Percentiles rank a stretch among this genome's conserved stretches.
phyloP scores from a whole-genome alignment of 2,888 invertebrate species.

The Caenorhabditis doughertyi region DNA sequence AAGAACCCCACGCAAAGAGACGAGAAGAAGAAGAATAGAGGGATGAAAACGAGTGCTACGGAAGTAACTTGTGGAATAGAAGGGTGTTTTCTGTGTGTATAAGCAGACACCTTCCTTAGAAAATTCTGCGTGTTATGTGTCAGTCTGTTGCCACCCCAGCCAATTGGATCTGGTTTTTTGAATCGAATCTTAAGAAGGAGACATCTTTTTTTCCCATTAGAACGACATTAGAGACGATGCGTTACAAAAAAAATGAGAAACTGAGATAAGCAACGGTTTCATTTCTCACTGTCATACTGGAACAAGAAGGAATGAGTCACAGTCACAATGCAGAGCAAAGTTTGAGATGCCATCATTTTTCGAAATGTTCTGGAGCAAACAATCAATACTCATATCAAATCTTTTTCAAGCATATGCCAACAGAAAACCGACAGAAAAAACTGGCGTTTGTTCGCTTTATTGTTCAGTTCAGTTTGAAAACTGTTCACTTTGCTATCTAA shows the following conservation, averaged over 20 bases:
- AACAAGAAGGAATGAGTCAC: slow-evolving; percentile 39
- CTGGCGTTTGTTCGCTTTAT: no score
- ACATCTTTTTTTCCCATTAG: not conserved
- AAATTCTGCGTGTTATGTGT: slow-evolving; percentile 43
- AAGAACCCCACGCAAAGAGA: slow-evolving; percentile 28
- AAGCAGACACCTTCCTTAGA: slow-evolving; percentile 36
- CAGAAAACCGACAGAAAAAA: no score
- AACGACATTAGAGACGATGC: slow-evolving; percentile 23
- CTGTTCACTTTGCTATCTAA: no score
- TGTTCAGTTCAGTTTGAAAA: no score
- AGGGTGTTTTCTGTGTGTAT: slow-evolving; percentile 59
- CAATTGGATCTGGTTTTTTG: slow-evolving; percentile 62
- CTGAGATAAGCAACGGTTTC: slow-evolving; percentile 16
- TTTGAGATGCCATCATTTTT: slow-evolving; percentile 20
- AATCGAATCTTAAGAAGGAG: slow-evolving; percentile 20
- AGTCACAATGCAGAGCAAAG: not conserved
- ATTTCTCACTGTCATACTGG: slow-evolving; percentile 10
- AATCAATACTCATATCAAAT: slow-evolving; percentile 30
- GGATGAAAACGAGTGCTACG: not conserved
- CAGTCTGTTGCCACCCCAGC: slow-evolving; percentile 27
- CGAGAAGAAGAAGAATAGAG: not conserved
- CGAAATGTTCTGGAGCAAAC: slow-evolving; percentile 21
- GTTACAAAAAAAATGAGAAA: slow-evolving; percentile 22
- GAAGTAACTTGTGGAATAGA: slow-evolving; percentile 20
- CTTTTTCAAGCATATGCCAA: no score